Base-by-base conservation (phyloP, 2,888 invertebrate genomes). In the Acrocera orbiculus region DNA sequence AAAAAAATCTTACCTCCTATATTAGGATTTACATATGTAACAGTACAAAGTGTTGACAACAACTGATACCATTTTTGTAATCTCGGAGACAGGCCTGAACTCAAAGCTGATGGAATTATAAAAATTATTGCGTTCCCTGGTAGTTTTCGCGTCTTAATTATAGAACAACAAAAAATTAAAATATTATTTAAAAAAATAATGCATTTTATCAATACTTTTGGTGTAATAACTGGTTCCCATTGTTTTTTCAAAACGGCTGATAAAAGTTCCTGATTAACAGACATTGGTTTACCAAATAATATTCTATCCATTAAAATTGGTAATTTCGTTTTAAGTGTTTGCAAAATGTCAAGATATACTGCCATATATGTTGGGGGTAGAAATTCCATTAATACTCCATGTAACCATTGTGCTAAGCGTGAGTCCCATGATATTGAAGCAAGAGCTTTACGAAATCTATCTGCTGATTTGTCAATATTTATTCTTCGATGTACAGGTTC, bases 321-420 rank as follows among this genome's bases (percentile, higher is more conserved):
- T 37, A 79, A 58, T 62, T 80, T 75, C 9, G 66, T 57, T 51
- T 71, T 70, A 13, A 78, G 50, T 1, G 73, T 76, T 63, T 82
- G 82, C 42, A 85, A 55, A 30, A 81, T 74, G 48, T 85, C 82
- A 13, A 83, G 61, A 55, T 85, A 85, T 6, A 72, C 70, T 2
- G 72, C 69, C 43, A 83, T 64, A 50, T 77, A 76, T 5, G 66
- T 64, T 13, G 66, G 64, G 31, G 69, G 72, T 28, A 82, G 56
- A 46, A 70, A 62, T 40, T 82, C 79, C 43, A 81, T 65, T 6
- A 85, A 53, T 8, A 76, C 53, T 26, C 66, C 61, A 54, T 86
- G 83, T 20, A 86, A 53, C 86, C 86, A 86, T 44, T 81, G 78
- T 1, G 72, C 67, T 16, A 77, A 56, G 42, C 72, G 69, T 16